Conservation (phyloP, 2,113 vertebrate genomes). For the Sinocyclocheilus anophthalmus region DNA sequence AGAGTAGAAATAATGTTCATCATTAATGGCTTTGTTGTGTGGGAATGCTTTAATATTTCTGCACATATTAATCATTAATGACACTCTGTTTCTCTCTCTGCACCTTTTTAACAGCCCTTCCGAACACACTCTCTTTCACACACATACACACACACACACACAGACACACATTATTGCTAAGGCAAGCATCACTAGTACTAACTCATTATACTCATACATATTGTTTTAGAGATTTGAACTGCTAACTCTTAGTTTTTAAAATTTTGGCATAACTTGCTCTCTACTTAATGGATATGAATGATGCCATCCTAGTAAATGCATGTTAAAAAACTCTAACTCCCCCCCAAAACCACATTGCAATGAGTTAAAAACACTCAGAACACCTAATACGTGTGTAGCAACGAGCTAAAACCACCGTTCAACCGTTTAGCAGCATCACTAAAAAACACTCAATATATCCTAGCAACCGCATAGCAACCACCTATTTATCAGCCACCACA, state of each 20-base stretch:
- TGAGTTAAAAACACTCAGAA: neutral
- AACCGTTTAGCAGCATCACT: no score
- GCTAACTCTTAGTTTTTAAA: neutral
- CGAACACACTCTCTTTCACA: neutral
- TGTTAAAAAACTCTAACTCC: neutral
- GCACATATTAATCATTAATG: slow-evolving; percentile 43
- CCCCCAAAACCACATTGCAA: neutral
- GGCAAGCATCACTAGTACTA: neutral
- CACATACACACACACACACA: neutral
- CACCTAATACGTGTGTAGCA: no score
- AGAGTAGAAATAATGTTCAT: slow-evolving; percentile 15
- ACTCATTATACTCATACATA: neutral
- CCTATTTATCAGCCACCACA: neutral
- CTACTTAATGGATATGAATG: neutral
- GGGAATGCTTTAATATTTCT: slow-evolving; percentile 20
- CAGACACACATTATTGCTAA: neutral
- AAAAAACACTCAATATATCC: no score
- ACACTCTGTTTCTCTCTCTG: slow-evolving; percentile 2
- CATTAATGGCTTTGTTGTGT: slow-evolving; percentile 44
- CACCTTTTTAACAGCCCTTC: slow-evolving; percentile 9
- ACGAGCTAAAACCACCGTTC: no score
- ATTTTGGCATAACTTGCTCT: neutral
- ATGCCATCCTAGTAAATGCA: neutral
- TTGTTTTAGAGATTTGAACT: neutral
- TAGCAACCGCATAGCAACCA: neutral